Base-by-base conservation (phyloP, 2,888 invertebrate genomes). In the Andrena praecox region DNA sequence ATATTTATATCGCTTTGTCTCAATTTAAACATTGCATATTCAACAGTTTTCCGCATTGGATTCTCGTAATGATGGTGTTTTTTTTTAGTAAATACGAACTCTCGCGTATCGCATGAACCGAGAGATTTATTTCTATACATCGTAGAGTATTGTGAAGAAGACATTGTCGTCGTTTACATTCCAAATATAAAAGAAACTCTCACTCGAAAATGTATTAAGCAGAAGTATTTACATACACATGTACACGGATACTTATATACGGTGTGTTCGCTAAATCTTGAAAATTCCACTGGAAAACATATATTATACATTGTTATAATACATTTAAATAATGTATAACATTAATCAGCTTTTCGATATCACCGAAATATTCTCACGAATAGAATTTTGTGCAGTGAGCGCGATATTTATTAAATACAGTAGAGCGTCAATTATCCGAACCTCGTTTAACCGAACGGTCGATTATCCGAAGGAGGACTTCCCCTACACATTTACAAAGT, bases 81-180 rank as follows among this genome's bases (percentile, higher is more conserved):
- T 12, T 59, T 20, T 56, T 60, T n/a, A 48, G 16, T 20, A 78
- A 71, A 48, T 67, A 42, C 50, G 16, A 29, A 24, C 12, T 52
- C 60, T 16, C 35, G 16, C 16, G 8, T 42, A 2, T 27, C 2
- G 33, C 20, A 33, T 59, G 29, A 29, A 70, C 42, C 27, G 24
- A 70, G 12, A 69, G 33, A 69, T 73, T 64, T 66, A 80, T 73
- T 70, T 63, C 75, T 73, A 71, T 60, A 60, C 67, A 70, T 50
- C 54, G 56, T 71, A 56, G 24, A 54, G 60, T 60, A 52, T 60
- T 67, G 20, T 67, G 33, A 56, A 63, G 12, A 68, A 42, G 50
- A 16, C 42, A 73, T 35, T 79, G 50, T 80, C 67, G 50, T 80
- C 79, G 67, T 69, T 80, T 80, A 71, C 35, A 71, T 80, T 80